Evolutionary conservation across 2,888 invertebrate genomes (phyloP).

Genomic region (Campoplex nolae): DNA sequence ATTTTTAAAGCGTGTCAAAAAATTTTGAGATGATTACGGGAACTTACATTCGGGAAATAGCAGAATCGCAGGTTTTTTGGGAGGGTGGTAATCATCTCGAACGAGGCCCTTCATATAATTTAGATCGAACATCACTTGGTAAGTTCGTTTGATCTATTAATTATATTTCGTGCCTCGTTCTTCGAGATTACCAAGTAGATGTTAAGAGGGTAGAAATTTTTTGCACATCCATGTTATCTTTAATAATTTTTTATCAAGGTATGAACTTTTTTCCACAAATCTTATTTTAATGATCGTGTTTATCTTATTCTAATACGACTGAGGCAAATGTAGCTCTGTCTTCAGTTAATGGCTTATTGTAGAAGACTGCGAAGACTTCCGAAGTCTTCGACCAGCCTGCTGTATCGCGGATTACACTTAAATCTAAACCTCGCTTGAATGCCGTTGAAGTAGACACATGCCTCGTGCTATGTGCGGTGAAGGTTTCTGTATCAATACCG

Average conservation of each 20-base stretch:
- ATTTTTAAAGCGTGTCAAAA: constrained; percentile 33
- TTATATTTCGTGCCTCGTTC: constrained; percentile 53
- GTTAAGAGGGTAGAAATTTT: constrained; percentile 42
- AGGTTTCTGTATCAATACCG: constrained; percentile 30
- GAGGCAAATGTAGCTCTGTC: constrained; percentile 21
- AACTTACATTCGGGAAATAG: not conserved
- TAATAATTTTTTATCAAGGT: constrained; percentile 7
- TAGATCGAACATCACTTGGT: constrained; percentile 51
- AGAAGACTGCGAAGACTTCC: constrained; percentile 24
- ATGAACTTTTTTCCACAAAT: constrained; percentile 5
- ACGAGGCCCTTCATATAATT: constrained; percentile 54
- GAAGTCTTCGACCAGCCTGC: constrained; percentile 39
- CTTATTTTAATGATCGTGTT: not conserved
- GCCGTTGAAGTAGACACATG: constrained; percentile 47
- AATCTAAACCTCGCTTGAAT: constrained; percentile 41
- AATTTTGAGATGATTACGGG: constrained; percentile 28
- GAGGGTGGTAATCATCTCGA: constrained; percentile 46
- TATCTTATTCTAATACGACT: constrained; percentile 29
- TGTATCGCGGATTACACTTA: constrained; percentile 30
- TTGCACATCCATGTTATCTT: constrained; percentile 13
- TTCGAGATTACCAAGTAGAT: constrained; percentile 52
- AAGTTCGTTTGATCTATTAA: constrained; percentile 50
- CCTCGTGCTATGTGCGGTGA: constrained; percentile 38
- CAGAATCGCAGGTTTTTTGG: constrained; percentile 26
- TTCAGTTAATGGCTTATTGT: constrained; percentile 28